Evolutionary conservation across 1,140 invertebrate genomes (phyloP), one percentile per base, ranked within the genome.

Genomic region (Globodera rostochiensis): DNA sequence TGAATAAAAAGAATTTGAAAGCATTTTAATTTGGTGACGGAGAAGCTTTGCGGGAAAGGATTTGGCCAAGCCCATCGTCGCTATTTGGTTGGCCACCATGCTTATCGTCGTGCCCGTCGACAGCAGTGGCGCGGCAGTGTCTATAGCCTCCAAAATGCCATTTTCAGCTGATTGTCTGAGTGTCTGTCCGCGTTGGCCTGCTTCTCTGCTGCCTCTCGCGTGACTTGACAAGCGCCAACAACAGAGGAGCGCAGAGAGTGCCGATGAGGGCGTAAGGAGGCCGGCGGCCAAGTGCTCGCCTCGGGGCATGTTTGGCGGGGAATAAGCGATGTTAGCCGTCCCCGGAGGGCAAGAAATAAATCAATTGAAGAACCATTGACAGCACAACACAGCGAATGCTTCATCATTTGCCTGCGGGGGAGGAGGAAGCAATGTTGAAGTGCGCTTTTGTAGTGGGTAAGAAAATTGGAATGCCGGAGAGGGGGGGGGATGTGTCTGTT

Each of bases 311-410:
- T 64, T 64, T 64, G 57, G 57, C 57, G 13, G 57, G 19, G 57
- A 19, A 64, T 64, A 64, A 64, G 57, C 11, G 19, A 64, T 64
- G 57, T 64, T 64, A 64, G 57, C 57, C 57, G 57, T 64, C 57
- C 57, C 57, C 57, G 57, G 57, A 64, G 57, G 57, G 57, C 57
- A 64, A 13, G 57, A 64, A 64, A 64, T 64, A 64, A 64, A 64
- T 64, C 57, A 64, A 64, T 64, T 64, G 57, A 19, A 64, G 57
- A 53, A 64, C 57, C 57, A 64, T 64, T 64, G 57, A 64, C 57
- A 64, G 57, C 57, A 64, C 13, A 64, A 15, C 57, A 15, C 5
- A 64, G 7, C 57, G 57, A 64, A 13, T 19, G 57, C 57, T 64
- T 64, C 57, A 64, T 64, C 57, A 64, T 64, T 64, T 64, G 19